phyloP scores from a whole-genome alignment of 2,888 invertebrate genomes.

The Arenicola marina region DNA sequence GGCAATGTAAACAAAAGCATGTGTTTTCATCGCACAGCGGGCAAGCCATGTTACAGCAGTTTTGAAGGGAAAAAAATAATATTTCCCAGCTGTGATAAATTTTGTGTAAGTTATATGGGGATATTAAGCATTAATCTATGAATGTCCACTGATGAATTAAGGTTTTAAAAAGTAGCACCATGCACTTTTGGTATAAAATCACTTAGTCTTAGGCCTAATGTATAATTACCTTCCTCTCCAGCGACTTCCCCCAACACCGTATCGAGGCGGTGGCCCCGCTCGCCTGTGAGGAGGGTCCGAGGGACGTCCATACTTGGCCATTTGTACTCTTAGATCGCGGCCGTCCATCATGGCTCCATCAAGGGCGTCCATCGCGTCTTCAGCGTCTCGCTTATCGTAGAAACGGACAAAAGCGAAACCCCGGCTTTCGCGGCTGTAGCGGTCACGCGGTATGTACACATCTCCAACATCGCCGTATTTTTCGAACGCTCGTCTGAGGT shows the following conservation, averaged over 20 bases:
- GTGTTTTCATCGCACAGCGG: too few species aligned
- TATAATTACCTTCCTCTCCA: not conserved
- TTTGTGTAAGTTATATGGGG: too few species aligned
- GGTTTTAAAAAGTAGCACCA: too few species aligned
- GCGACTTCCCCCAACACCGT: not conserved
- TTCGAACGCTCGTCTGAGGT: conserved; percentile 73
- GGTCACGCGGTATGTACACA: conserved; percentile 98
- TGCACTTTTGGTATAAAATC: too few species aligned
- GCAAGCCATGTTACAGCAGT: too few species aligned
- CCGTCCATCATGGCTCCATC: conserved; percentile 97
- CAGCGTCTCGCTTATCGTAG: conserved; percentile 94
- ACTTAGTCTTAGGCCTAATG: too few species aligned
- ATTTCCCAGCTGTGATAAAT: too few species aligned
- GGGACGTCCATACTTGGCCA: conserved; percentile 96
- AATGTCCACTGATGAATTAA: too few species aligned
- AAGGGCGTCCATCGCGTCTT: conserved; percentile 95
- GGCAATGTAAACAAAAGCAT: too few species aligned
- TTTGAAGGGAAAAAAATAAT: too few species aligned
- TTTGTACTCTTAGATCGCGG: conserved; percentile 93
- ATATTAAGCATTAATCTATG: too few species aligned
- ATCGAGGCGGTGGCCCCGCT: not conserved
- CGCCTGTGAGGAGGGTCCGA: conserved; percentile 21
- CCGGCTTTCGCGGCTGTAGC: conserved; percentile 91
- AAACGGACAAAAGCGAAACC: conserved; percentile 92
- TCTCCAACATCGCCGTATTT: conserved; percentile 99